Evolutionary conservation across 2,113 vertebrate genomes (phyloP).

Genomic region (Pipa parva): DNA sequence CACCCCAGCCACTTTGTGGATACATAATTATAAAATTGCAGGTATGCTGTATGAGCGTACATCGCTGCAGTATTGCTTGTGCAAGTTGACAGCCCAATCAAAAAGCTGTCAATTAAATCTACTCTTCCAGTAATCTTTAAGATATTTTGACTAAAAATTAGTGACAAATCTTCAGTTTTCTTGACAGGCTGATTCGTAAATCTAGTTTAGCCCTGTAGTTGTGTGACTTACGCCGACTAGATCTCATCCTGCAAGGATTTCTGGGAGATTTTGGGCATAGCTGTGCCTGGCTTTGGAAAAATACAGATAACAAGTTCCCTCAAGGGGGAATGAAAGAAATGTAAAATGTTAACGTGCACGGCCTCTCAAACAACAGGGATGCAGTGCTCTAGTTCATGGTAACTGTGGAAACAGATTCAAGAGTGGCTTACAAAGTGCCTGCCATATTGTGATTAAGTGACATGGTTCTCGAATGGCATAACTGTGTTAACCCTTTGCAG

Average conservation of each 20-base stretch:
- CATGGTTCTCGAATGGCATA: constrained; percentile 9
- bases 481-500: constrained; percentile 6
- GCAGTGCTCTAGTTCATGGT: constrained; percentile 35
- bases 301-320: neutral
- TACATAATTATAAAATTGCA: too few species aligned
- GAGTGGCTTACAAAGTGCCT: constrained; percentile 47
- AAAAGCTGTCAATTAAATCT: too few species aligned
- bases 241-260: neutral
- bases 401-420: constrained; percentile 49
- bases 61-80: too few species aligned
- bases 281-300: neutral
- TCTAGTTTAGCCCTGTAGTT: neutral
- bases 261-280: neutral
- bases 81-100: too few species aligned
- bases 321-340: constrained; percentile 8
- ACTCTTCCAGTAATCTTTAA: neutral
- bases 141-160: neutral
- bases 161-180: neutral
- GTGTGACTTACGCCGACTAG: neutral
- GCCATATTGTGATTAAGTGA: constrained; percentile 46
- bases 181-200: neutral
- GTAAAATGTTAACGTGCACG: constrained; percentile 21
- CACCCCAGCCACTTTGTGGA: too few species aligned
- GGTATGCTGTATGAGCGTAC: too few species aligned
- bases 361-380: constrained; percentile 24